Evolutionary conservation across 35 echinoderm and acorn worm genomes (phyloP).

Genomic region (Eucidaris tribuloides): DNA sequence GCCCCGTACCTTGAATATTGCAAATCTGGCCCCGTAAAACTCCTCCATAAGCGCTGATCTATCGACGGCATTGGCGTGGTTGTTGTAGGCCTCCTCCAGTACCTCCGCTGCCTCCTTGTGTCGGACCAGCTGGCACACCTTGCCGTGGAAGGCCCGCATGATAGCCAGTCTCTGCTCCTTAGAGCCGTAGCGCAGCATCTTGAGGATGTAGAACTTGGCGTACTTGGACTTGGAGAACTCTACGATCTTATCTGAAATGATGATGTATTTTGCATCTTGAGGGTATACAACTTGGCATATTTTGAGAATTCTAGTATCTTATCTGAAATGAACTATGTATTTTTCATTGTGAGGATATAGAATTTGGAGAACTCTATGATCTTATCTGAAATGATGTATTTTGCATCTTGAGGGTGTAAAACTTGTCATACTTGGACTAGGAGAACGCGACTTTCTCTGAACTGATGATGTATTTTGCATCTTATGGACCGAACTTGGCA

Average conservation of each 20-base stretch:
- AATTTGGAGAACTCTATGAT: constrained; percentile 71
- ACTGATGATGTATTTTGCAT: too few species aligned
- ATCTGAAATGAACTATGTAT: too few species aligned
- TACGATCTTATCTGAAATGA: constrained; percentile 58
- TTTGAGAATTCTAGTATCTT: too few species aligned
- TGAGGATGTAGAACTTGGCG: constrained; percentile 81
- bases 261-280: too few species aligned
- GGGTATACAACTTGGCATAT: background rate
- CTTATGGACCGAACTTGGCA: constrained; percentile 77
- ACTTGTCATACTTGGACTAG: background rate
- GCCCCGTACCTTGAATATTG: constrained; percentile 98
- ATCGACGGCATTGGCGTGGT: constrained; percentile 90
- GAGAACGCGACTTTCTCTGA: too few species aligned
- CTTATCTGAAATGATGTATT: constrained; percentile 44
- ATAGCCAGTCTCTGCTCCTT: constrained; percentile 74
- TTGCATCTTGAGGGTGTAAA: background rate
- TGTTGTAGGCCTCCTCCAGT: constrained; percentile 89
- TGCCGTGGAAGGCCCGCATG: constrained; percentile 82
- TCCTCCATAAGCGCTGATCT: constrained; percentile 88
- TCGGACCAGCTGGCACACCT: constrained; percentile 72
- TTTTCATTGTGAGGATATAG: constrained; percentile 87
- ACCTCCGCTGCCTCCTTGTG: constrained; percentile 89
- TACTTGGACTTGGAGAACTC: constrained; percentile 84
- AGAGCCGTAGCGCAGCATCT: constrained; percentile 86
- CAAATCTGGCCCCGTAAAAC: constrained; percentile 88